phyloP scores from a whole-genome alignment of 2,888 invertebrate species.

The Ypsolopha scabrella region DNA sequence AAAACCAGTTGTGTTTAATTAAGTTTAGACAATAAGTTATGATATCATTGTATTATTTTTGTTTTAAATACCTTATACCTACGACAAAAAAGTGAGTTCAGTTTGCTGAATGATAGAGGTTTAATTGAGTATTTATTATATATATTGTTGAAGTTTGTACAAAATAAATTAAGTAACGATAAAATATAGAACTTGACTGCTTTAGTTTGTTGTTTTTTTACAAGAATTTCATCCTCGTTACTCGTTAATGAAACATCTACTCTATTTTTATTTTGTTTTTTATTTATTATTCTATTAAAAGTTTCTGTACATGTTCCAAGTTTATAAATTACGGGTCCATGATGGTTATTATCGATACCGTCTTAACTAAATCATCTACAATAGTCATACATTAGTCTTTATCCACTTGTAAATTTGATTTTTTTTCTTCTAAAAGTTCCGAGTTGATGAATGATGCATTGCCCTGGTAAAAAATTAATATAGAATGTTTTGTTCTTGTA shows the following conservation, averaged over 20 bases:
- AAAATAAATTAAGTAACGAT: conserved; percentile 73
- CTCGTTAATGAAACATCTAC: conserved; percentile 37
- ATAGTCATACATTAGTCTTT: conserved; percentile 34
- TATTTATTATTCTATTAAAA: conserved; percentile 49
- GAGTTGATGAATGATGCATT: conserved; percentile 5
- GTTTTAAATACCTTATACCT: conserved; percentile 37
- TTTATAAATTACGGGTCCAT: conserved; percentile 45
- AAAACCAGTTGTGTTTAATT: conserved; percentile 70
- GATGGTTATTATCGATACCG: conserved; percentile 27
- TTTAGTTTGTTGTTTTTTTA: conserved; percentile 52
- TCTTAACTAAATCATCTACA: conserved; percentile 8
- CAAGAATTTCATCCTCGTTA: neutral
- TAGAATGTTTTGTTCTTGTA: too few species aligned
- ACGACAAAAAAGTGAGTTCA: conserved; percentile 70
- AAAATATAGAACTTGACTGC: conserved; percentile 73
- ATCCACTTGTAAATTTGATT: conserved; percentile 34
- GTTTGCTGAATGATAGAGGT: conserved; percentile 70
- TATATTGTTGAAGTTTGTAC: conserved; percentile 74
- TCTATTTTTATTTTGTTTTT: conserved; percentile 65
- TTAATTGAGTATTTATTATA: conserved; percentile 72
- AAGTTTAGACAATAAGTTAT: conserved; percentile 71
- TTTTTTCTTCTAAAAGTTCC: conserved; percentile 8
- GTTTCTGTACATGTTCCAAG: conserved; percentile 38
- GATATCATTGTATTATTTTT: conserved; percentile 62
- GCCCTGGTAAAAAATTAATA: conserved; percentile 8